Evolutionary conservation across 2,888 invertebrate genomes (phyloP), one percentile per base, ranked within the genome.

Genomic region (Tetanocera ferruginea): DNA sequence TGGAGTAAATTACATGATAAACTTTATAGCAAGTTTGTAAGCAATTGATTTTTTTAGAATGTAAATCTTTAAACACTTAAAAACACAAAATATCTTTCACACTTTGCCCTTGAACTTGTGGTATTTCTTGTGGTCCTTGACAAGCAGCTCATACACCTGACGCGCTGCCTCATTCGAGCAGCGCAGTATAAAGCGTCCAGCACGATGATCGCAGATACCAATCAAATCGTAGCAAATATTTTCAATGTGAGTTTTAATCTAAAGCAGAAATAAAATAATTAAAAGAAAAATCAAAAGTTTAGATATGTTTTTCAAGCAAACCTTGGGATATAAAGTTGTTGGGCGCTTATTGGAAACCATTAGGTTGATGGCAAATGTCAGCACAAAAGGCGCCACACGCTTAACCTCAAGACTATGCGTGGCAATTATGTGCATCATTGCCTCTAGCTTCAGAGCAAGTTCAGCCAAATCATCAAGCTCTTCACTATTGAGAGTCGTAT

Each of bases 71-170:
- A 8, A 37, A 37, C 6, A 6, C 8, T 5, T 28, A 28, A 64
- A 25, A 64, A 28, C 3, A 5, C 31, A 17, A 64, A 28, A 17
- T 8, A 19, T 43, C 3, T 28, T 67, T 43, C 82, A 90, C 60
- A 89, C 87, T 82, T 89, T 90, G 73, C 90, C 90, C 49, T 87
- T 87, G 80, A 90, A 90, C 69, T 88, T 89, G 81, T 87, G 86
- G 78, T 89, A 88, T 79, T 89, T 90, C 77, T 87, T 84, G 76
- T 89, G 88, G 67, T 90, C 89, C 81, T 87, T 89, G 25, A 87
- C 83, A 28, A 90, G 80, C 3, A 81, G 80, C 76, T 89, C 86
- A 70, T 90, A 90, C 51, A 88, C 83, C 25, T 87, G 85, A 43
- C 87, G 84, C 14, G 88, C 87, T 0, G 90, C 90, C 74, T 90